Conservation (phyloP, 2,888 invertebrate genomes). For the Schrankia costaestrigalis region DNA sequence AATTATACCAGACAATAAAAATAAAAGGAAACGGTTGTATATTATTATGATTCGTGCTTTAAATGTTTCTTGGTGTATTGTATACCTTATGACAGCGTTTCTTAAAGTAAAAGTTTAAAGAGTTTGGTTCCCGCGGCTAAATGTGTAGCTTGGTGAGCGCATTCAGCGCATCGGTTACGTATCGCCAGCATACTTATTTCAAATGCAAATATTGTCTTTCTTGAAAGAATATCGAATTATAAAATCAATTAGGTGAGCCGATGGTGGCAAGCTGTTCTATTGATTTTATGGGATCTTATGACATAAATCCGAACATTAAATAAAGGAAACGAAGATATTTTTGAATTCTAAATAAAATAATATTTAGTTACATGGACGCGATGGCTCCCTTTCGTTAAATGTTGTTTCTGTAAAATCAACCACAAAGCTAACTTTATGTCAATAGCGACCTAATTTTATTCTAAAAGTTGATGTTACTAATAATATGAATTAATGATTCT, state of each 20-base stretch:
- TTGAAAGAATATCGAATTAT: conserved; percentile 56
- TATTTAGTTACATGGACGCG: conserved; percentile 7
- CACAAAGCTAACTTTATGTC: neutral
- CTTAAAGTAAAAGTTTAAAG: conserved; percentile 18
- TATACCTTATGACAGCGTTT: conserved; percentile 28
- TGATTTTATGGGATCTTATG: too few species aligned
- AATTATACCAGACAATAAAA: conserved; percentile 60
- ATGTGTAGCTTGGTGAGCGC: conserved; percentile 24
- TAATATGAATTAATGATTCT: conserved; percentile 20
- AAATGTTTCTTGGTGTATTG: conserved; percentile 18
- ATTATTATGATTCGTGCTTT: conserved; percentile 18
- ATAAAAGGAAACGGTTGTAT: conserved; percentile 44
- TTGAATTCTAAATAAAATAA: too few species aligned
- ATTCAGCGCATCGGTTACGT: conserved; percentile 41
- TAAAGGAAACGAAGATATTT: too few species aligned
- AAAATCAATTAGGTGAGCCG: conserved; percentile 65
- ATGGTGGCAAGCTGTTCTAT: conserved; percentile 36
- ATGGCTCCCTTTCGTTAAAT: neutral
- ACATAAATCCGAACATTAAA: too few species aligned
- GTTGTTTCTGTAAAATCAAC: neutral
- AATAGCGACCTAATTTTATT: conserved; percentile 8
- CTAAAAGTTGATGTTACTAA: conserved; percentile 11
- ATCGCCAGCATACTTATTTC: conserved; percentile 46
- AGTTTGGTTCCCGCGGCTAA: conserved; percentile 17
- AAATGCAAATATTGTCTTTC: conserved; percentile 59